These are phyloP conservation scores for Lasiurus borealis DNA, from an alignment of 2,113 vertebrate genomes.

Conservation along the genomic window DNA sequence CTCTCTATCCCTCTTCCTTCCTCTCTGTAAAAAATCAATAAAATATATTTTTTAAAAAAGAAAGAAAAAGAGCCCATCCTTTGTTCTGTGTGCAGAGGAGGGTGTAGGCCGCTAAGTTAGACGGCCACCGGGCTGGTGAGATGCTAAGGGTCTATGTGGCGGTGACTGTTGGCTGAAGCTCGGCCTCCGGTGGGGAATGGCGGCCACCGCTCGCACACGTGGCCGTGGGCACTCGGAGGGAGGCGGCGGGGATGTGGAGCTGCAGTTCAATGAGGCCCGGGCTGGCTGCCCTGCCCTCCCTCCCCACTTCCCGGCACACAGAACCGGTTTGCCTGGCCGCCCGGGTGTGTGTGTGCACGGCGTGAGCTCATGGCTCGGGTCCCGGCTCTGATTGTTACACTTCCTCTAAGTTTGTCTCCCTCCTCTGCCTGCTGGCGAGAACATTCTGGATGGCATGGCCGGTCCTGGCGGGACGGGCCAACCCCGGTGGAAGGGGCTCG, in stretches of 20 bases:
- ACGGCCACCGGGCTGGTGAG: no score
- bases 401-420: background rate
- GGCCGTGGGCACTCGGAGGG: background rate
- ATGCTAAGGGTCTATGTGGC: background rate
- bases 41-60: no score
- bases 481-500: background rate
- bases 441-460: background rate
- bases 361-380: background rate
- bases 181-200: background rate
- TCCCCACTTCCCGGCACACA: background rate
- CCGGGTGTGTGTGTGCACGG: slow-evolving; percentile 47
- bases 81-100: background rate
- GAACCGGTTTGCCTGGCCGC: background rate
- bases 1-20: no score
- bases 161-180: background rate
- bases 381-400: background rate
- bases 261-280: slow-evolving; percentile 20
- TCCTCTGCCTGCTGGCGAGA: background rate
- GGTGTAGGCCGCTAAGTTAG: background rate
- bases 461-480: background rate
- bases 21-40: no score
- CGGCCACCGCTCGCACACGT: background rate
- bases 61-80: no score
- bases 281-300: background rate
- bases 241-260: accelerated